A percentile compares a stretch with the other conserved stretches of the same genome.
phyloP scores from a whole-genome alignment of 2,888 invertebrate genomes.

The Drosophila meridionalis region DNA sequence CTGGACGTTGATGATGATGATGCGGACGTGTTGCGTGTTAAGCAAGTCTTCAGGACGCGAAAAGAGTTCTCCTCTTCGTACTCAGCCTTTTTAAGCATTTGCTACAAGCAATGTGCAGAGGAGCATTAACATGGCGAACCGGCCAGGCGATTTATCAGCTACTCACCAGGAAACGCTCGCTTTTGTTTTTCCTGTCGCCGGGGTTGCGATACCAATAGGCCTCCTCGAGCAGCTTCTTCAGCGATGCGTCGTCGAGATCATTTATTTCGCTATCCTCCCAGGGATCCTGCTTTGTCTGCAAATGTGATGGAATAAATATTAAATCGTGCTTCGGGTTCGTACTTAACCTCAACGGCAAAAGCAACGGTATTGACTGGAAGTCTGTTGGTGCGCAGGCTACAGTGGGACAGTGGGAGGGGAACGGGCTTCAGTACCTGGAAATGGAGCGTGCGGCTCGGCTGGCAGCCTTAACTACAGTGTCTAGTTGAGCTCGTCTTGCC shows the following conservation, averaged over 20 bases:
- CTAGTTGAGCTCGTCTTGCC: conserved; percentile 7
- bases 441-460: background rate
- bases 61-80: conserved; percentile 87
- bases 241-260: conserved; percentile 90
- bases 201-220: conserved; percentile 94
- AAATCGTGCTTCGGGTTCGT: conserved; percentile 1
- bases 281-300: conserved; percentile 74
- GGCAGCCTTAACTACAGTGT: background rate
- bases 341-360: conserved; percentile 52
- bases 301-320: conserved; percentile 5
- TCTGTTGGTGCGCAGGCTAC: background rate
- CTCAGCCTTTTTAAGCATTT: conserved; percentile 91
- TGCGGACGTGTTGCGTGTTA: conserved; percentile 73
- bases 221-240: conserved; percentile 92
- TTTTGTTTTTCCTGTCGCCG: conserved; percentile 93
- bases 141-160: background rate
- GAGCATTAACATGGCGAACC: background rate
- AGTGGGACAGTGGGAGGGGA: no score
- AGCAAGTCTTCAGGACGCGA: conserved; percentile 82
- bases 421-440: conserved; percentile 8
- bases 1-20: conserved; percentile 76
- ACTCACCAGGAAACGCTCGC: conserved; percentile 91
- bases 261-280: conserved; percentile 85
- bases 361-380: conserved; percentile 6
- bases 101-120: conserved; percentile 85